phyloP scores from a whole-genome alignment of 2,888 invertebrate genomes.

The Luperina testacea region DNA sequence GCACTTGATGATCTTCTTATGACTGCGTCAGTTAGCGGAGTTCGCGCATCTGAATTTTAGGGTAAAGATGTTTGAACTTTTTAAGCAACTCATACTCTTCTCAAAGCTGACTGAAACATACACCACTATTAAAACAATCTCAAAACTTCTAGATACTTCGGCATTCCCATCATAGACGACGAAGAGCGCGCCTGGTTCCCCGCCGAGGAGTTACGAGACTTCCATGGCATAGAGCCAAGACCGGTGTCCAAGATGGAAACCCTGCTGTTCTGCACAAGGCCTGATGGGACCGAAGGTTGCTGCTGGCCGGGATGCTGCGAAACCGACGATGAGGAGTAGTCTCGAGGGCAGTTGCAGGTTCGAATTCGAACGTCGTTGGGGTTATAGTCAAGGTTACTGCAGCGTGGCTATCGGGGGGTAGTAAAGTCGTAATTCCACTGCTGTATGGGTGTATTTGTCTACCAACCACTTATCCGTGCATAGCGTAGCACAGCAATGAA shows the following conservation, averaged over 20 bases:
- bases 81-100: not conserved
- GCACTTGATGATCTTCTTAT: too few relatives aligned
- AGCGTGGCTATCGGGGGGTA: not conserved
- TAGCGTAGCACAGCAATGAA: not conserved
- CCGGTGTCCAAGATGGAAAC: conserved; percentile 93
- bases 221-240: conserved; percentile 95
- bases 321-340: conserved; percentile 85
- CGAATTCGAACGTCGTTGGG: not conserved
- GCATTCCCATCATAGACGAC: conserved; percentile 95
- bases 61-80: too few relatives aligned
- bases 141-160: conserved; percentile 91
- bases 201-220: conserved; percentile 95
- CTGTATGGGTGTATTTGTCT: not conserved
- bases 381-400: conserved; percentile 11
- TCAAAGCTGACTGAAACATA: not conserved
- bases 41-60: too few relatives aligned
- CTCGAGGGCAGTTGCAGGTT: conserved; percentile 14
- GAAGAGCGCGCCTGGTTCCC: conserved; percentile 98
- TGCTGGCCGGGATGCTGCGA: conserved; percentile 92
- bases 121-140: not conserved
- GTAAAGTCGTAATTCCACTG: not conserved
- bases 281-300: conserved; percentile 95
- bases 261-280: conserved; percentile 95
- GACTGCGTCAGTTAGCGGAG: too few relatives aligned
- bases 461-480: not conserved